Evolutionary conservation across 2,888 invertebrate species (phyloP).

Genomic region (Chrysomela aeneicollis): DNA sequence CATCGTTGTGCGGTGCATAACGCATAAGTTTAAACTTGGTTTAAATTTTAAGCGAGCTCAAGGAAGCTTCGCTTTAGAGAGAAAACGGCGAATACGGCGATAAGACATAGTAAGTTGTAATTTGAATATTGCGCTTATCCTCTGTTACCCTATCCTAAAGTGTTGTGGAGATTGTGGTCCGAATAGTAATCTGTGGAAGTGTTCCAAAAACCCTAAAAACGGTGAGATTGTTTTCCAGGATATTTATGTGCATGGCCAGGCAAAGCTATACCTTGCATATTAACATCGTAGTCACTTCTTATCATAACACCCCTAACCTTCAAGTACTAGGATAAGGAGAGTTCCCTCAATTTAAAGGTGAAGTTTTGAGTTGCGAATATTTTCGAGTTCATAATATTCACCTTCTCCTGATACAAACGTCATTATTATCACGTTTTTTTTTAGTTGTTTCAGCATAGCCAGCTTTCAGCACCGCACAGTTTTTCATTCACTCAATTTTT

Average conservation of each 20-base stretch:
- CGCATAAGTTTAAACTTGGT: too few relatives aligned
- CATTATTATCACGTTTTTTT: constrained; percentile 27
- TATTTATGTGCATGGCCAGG: constrained; percentile 53
- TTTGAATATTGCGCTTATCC: constrained; percentile 45
- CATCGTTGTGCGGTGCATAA: too few relatives aligned
- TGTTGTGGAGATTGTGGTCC: constrained; percentile 27
- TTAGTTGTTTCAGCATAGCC: constrained; percentile 42
- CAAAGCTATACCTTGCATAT: constrained; percentile 46
- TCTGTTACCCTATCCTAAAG: constrained; percentile 26
- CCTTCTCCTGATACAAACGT: constrained; percentile 61
- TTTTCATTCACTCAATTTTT: constrained; percentile 29
- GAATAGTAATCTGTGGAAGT: constrained; percentile 26
- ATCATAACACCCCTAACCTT: constrained; percentile 49
- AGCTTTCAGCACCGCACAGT: constrained; percentile 44
- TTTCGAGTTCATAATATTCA: constrained; percentile 56
- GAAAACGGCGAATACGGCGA: too few relatives aligned
- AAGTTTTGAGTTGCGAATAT: constrained; percentile 23
- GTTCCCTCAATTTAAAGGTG: constrained; percentile 67
- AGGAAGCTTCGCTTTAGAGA: too few relatives aligned
- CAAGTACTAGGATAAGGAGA: constrained; percentile 79
- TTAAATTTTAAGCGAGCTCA: too few relatives aligned
- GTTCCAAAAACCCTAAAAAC: constrained; percentile 41
- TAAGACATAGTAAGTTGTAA: constrained; percentile 39
- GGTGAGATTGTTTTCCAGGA: constrained; percentile 56
- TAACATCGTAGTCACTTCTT: constrained; percentile 48